Base-by-base conservation (phyloP, 30 jellyfish, hydroid and myxozoan species). In the Hydractinia symbiolongicarpus region DNA sequence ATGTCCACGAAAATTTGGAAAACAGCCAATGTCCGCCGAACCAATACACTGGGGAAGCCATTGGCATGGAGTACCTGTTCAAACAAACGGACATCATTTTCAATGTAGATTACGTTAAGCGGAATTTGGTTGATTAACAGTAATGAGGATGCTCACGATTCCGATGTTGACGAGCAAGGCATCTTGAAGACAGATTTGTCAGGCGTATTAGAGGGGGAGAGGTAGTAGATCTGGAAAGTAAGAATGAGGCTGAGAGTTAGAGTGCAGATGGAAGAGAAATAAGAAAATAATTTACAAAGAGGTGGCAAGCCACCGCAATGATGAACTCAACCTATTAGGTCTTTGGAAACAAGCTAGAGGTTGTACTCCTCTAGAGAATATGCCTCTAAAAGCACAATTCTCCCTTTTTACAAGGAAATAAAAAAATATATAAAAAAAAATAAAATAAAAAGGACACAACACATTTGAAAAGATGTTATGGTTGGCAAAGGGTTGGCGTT, bases 21-120 rank as follows among this genome's bases (percentile, higher is more conserved):
- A 50, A 71, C 17, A 8, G 49, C 14, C 49, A 21, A 8, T 7
- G 20, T 52, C 72, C 88, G 44, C 83, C 55, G 52, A 56, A 16
- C 67, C 30, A 53, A 4, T 15, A 9, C n/a, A 14, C 86, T 7
- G 55, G 55, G 10, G 89, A 81, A 77, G 19, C 8, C 44, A 64
- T 81, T 81, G 89, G 89, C 20, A 58, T 81, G 86, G 89, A 81
- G 55, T 67, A 44, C 57, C 77, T 81, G 86, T 81, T 21, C 50
- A 6, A 56, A 4, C 79, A 81, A 72, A 20, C 6, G 15, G 40
- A 66, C 53, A 54, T 6, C 14, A 53, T 4, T n/a, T 56, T 81
- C 4, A 50, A 67, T 21, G 15, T 4, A 21, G 79, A 52, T 16
- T 50, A 53, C 4, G 83, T 71, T 55, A 61, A 68, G 44, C 55